Evolutionary conservation across 2,888 invertebrate genomes (phyloP).

Genomic region (Lathronympha strigana): DNA sequence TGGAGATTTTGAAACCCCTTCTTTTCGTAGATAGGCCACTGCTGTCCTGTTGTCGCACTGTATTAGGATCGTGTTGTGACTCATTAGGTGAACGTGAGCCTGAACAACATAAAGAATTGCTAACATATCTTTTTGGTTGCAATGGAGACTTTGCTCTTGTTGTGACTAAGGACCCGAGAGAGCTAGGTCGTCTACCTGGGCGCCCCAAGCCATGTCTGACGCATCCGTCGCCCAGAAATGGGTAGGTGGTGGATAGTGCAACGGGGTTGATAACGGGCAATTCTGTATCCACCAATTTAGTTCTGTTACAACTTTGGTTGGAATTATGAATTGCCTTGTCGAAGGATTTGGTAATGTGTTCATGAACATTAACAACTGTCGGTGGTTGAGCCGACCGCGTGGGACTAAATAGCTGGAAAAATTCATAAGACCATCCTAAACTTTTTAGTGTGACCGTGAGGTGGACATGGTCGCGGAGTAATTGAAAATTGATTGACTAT

Average conservation of each 20-base stretch:
- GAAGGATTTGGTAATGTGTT: background rate
- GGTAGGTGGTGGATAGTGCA: conserved; percentile 42
- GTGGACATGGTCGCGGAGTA: background rate
- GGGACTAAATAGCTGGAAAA: conserved; percentile 41
- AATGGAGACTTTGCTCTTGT: conserved; percentile 42
- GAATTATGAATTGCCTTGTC: background rate
- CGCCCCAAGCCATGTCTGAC: conserved; percentile 46
- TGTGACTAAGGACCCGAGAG: conserved; percentile 43
- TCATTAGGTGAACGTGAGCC: conserved; percentile 31
- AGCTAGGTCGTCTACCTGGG: conserved; percentile 43
- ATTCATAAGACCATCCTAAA: background rate
- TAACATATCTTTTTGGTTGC: conserved; percentile 48
- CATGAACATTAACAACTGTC: conserved; percentile 40
- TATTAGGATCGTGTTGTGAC: conserved; percentile 36
- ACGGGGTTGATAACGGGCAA: conserved; percentile 22
- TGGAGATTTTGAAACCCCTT: conserved; percentile 52
- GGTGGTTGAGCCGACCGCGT: conserved; percentile 46
- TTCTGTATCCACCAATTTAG: conserved; percentile 46
- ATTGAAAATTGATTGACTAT: background rate
- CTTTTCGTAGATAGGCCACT: conserved; percentile 48
- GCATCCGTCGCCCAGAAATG: conserved; percentile 39
- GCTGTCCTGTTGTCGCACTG: conserved; percentile 51
- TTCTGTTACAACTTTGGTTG: background rate
- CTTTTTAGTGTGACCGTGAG: background rate
- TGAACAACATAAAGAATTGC: conserved; percentile 22